Evolutionary conservation across 2,113 vertebrate genomes (phyloP), one percentile per base, ranked within the genome.

Genomic region (Pica pica): DNA sequence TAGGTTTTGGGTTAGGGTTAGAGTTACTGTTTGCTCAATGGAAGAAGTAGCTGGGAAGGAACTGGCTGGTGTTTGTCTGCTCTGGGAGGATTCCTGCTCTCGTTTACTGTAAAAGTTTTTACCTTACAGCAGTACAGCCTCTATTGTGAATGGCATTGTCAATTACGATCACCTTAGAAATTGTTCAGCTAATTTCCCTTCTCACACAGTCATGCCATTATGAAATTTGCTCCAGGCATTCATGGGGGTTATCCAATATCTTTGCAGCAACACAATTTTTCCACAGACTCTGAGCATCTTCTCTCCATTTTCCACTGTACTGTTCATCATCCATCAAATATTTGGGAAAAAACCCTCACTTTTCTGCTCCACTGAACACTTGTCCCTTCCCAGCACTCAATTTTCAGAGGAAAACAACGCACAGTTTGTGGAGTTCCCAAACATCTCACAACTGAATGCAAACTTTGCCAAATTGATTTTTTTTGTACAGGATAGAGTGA

Each of bases 341-440:
- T 16, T 4, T n/a, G 52, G 41, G 59, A 37, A 67, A 59, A 86
- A 76, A n/a, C 2, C 5, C 33, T 80, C 69, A n/a, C 41, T 87
- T 89, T 91, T 78, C 83, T 61, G 52, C 60, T 88, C 76, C 26
- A 31, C 41, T 92, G 83, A 88, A 35, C 41, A 17, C 21, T 59
- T 6, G 1, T 39, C 79, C 16, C 39, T 67, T 74, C 60, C 68
- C 52, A 80, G 13, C 35, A 7, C 22, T 73, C 3, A 0, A 2
- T 69, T 80, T 76, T 77, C 42, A 63, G 39, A 24, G 64, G 42
- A 63, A 69, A 59, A 35, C 37, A 23, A 9, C 0, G 0, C 39
- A 24, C 5, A 21, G 37, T 33, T 44, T 79, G 27, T 33, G 19
- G 27, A 14, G 15, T 26, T 50, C 35, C 46, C 56, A 90, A 28